Evolutionary conservation across 2,888 invertebrate genomes (phyloP), one percentile per base, ranked within the genome.

Genomic region (Steinernema scapterisci): DNA sequence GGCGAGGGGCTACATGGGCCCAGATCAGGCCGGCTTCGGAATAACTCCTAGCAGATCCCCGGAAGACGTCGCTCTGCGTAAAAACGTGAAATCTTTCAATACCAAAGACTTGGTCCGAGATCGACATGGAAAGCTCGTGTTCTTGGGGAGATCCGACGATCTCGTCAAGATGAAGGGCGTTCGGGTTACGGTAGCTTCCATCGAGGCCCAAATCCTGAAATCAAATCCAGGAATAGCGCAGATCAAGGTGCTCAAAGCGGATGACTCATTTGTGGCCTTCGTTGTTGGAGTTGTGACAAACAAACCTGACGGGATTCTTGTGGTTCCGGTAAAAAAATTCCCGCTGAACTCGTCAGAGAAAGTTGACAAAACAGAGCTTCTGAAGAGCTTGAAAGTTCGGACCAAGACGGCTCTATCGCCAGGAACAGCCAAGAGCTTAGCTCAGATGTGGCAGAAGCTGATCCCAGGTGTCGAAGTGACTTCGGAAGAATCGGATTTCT

Each of bases 291-390:
- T 7, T 1, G 13, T 63, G 25, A 31, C 31, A 2, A 38, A 6
- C 16, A 63, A 63, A 13, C 63, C 63, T 16, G 7, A 23, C 16
- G 31, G 63, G 27, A 63, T 63, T 63, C 46, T 71, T 23, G 79
- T 82, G 45, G 70, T 84, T 21, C 70, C 54, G 70, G 19, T 84
- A 16, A 38, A 76, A 7, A 74, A 70, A 27, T 74, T 84, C 54
- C 82, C 83, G 3, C 19, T 80, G 45, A 83, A 78, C 43, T 76
- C 76, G 0, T 80, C 74, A 73, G 83, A 83, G 0, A 84, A 84
- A 78, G 73, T 81, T 7, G 82, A 83, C 56, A 78, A 77, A 38
- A 11, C n/a, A 31, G 5, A 27, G 16, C 3, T 73, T 73, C 6
- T 63, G 31, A 63, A 31, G n/a, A 9, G 5, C 38, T 1, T 63